These are phyloP conservation scores for Ormyrus labotus DNA, from an alignment of 2,888 invertebrate genomes.

Conservation along the genomic window DNA sequence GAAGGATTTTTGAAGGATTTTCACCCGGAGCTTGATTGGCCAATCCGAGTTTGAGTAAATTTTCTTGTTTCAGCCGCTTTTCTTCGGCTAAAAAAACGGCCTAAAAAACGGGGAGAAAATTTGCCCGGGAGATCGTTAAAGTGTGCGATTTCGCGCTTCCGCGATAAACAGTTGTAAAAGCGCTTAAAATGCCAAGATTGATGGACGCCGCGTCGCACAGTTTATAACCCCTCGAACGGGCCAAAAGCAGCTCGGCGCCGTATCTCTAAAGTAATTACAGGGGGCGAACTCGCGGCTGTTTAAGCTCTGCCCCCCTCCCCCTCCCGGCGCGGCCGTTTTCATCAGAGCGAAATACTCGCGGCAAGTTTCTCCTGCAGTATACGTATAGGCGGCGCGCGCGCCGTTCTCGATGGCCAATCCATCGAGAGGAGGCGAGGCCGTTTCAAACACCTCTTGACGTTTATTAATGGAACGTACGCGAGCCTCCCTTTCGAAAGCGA, in stretches of 20 bases:
- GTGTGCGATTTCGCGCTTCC: background rate
- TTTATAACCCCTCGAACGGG: constrained; percentile 43
- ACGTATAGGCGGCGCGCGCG: background rate
- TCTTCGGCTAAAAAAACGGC: no score
- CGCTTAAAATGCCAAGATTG: constrained; percentile 49
- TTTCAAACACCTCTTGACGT: constrained; percentile 50
- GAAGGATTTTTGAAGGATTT: no score
- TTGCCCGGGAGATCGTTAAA: constrained; percentile 40
- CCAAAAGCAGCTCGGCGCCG: constrained; percentile 19
- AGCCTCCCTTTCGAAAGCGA: constrained; percentile 39
- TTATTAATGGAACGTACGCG: constrained; percentile 59
- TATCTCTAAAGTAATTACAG: constrained; percentile 57
- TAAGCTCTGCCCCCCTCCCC: constrained; percentile 24
- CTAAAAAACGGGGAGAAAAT: constrained; percentile 9
- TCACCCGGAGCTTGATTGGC: no score
- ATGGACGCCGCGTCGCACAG: constrained; percentile 29
- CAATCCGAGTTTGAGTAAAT: no score
- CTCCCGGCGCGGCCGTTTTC: constrained; percentile 34
- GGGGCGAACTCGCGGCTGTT: constrained; percentile 19
- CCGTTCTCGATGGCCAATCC: constrained; percentile 55
- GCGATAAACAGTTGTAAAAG: constrained; percentile 52
- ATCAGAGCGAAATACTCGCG: constrained; percentile 41
- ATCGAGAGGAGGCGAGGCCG: constrained; percentile 56
- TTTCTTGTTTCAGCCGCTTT: no score
- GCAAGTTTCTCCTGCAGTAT: constrained; percentile 48